These are phyloP conservation scores for Gymnoscopelus microlampas DNA, from an alignment of 2,797 vertebrate genomes.

Conservation along the genomic window DNA sequence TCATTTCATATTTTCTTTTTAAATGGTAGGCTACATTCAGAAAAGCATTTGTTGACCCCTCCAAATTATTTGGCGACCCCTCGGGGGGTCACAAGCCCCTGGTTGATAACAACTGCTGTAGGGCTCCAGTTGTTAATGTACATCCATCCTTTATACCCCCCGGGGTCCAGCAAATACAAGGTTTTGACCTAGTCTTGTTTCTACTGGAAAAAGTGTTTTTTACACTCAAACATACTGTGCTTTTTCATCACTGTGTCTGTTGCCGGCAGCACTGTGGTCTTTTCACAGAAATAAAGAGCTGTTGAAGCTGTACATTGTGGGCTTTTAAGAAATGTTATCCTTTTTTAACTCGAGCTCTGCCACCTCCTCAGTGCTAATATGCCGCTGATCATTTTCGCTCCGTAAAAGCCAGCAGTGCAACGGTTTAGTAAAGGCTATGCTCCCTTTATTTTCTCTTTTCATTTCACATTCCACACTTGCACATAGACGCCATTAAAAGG, in stretches of 20 bases:
- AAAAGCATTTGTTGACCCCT: too few relatives aligned
- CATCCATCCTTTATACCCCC: too few relatives aligned
- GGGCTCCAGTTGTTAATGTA: too few relatives aligned
- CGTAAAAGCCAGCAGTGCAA: slow-evolving; percentile 46
- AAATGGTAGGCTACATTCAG: too few relatives aligned
- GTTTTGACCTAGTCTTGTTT: too few relatives aligned
- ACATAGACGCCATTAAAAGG: slow-evolving; percentile 28
- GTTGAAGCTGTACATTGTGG: slow-evolving; percentile 39
- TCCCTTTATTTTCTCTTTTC: not conserved
- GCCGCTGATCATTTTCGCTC: slow-evolving; percentile 44
- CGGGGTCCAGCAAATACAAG: too few relatives aligned
- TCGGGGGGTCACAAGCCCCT: too few relatives aligned
- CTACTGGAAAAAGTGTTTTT: too few relatives aligned
- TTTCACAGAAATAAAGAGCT: slow-evolving; percentile 20
- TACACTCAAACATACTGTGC: slow-evolving; percentile 38
- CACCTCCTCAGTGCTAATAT: slow-evolving; percentile 40
- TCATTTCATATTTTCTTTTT: too few relatives aligned
- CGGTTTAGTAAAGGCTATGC: slow-evolving; percentile 37
- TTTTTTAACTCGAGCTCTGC: slow-evolving; percentile 13
- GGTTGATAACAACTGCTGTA: too few relatives aligned
- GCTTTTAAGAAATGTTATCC: slow-evolving; percentile 71
- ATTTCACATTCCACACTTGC: slow-evolving; percentile 24
- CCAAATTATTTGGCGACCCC: too few relatives aligned
- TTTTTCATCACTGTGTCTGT: slow-evolving; percentile 44
- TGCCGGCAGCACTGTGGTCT: slow-evolving; percentile 31